phyloP scores from a whole-genome alignment of 2,888 invertebrate species.

The Diarsia rubi region DNA sequence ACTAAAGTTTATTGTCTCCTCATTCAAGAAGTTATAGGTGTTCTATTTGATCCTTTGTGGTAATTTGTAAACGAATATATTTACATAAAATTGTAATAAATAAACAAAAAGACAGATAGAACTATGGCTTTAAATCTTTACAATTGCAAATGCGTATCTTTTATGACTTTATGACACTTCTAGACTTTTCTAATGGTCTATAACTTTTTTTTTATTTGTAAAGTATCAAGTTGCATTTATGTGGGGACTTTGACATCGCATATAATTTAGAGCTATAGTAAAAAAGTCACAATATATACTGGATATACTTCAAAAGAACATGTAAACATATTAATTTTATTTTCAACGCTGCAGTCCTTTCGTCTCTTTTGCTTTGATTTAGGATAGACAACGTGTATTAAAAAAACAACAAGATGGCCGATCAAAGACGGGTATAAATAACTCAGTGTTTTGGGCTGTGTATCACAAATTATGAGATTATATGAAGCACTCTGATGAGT shows the following conservation, averaged over 20 bases:
- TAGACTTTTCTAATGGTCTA: conserved; percentile 31
- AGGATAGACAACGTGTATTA: conserved; percentile 32
- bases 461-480: conserved; percentile 47
- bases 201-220: conserved; percentile 45
- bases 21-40: conserved; percentile 54
- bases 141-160: conserved; percentile 63
- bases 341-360: conserved; percentile 22
- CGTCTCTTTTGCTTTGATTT: conserved; percentile 31
- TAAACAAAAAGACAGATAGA: conserved; percentile 28
- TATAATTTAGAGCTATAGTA: conserved; percentile 7
- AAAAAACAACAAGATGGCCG: conserved; percentile 39
- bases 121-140: conserved; percentile 49
- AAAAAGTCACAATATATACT: conserved; percentile 20
- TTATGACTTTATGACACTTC: conserved; percentile 36
- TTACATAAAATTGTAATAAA: conserved; percentile 63
- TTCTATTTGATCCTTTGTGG: conserved; percentile 57
- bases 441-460: conserved; percentile 4
- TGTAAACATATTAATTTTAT: conserved; percentile 43
- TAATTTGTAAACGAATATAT: conserved; percentile 65
- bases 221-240: conserved; percentile 36
- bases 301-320: conserved; percentile 42
- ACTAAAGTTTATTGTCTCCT: conserved; percentile 42
- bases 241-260: conserved; percentile 41
- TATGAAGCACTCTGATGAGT: conserved; percentile 32
- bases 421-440: conserved; percentile 59